These are phyloP conservation scores for Drepana arcuata DNA, from an alignment of 1,140 invertebrate species.

Conservation along the genomic window DNA sequence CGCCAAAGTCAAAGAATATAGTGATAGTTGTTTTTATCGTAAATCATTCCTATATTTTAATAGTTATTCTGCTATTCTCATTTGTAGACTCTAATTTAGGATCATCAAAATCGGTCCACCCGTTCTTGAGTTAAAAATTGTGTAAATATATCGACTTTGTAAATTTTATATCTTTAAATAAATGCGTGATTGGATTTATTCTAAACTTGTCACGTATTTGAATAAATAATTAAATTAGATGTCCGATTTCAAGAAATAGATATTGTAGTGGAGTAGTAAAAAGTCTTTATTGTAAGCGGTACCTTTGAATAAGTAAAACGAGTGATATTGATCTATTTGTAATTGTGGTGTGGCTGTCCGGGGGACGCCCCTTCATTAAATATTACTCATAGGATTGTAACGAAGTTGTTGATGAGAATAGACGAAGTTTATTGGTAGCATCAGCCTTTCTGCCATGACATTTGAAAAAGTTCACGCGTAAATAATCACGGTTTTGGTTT, in stretches of 20 bases:
- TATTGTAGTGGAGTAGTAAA: too few species aligned
- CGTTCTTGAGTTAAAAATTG: too few species aligned
- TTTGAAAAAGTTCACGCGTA: background rate
- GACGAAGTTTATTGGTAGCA: slow-evolving; percentile 22
- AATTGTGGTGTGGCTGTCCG: slow-evolving; percentile 47
- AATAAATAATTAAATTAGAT: background rate
- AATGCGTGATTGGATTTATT: background rate
- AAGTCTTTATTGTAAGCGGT: background rate
- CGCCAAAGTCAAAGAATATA: too few species aligned
- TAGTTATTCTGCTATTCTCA: too few species aligned
- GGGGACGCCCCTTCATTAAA: slow-evolving; percentile 49
- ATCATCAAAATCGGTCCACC: too few species aligned
- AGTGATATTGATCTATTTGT: slow-evolving; percentile 58
- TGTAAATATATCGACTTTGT: background rate
- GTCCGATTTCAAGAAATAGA: background rate
- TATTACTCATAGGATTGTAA: slow-evolving; percentile 54
- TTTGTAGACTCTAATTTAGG: too few species aligned
- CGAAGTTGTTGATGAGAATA: slow-evolving; percentile 45
- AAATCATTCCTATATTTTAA: too few species aligned
- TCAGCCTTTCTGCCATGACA: slow-evolving; percentile 26
- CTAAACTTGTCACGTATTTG: background rate
- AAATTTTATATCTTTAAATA: background rate
- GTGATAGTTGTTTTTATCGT: too few species aligned
- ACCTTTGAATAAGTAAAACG: slow-evolving; percentile 41
- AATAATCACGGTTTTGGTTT: background rate